Conservation (phyloP, 2,797 vertebrate species). For the Crenichthys baileyi region DNA sequence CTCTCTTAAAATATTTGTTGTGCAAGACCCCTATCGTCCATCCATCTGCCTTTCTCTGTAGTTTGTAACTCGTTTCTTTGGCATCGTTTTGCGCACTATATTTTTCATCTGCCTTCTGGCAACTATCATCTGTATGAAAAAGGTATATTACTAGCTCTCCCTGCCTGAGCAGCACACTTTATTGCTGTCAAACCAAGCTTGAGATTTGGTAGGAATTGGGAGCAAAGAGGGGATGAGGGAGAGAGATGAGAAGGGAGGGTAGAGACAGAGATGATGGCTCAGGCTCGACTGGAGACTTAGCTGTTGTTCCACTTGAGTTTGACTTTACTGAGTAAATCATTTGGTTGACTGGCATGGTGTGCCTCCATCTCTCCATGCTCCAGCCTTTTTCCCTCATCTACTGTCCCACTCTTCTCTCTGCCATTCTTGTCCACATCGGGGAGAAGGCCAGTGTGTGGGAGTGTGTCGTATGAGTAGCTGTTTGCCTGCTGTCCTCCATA, state of each 20-base stretch:
- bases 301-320: constrained; percentile 74
- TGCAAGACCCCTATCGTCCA: constrained; percentile 2
- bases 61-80: constrained; percentile 49
- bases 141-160: constrained; percentile 63
- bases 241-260: constrained; percentile 19
- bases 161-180: constrained; percentile 70
- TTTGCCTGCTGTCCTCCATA: constrained; percentile 42
- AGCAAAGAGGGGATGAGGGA: constrained; percentile 45
- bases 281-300: constrained; percentile 55
- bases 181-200: constrained; percentile 78
- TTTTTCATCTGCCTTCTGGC: constrained; percentile 67
- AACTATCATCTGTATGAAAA: constrained; percentile 64
- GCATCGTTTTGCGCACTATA: constrained; percentile 49
- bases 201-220: constrained; percentile 73
- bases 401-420: constrained; percentile 51
- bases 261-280: constrained; percentile 50
- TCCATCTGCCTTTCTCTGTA: constrained; percentile 36
- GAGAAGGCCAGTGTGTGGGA: constrained; percentile 4
- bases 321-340: constrained; percentile 77
- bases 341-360: constrained; percentile 69
- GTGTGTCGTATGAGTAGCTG: not conserved
- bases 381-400: constrained; percentile 45
- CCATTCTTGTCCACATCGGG: constrained; percentile 32
- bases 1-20: constrained; percentile 30
- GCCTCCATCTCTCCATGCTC: constrained; percentile 3